These are phyloP conservation scores for Sympetrum striolatum DNA, from an alignment of 2,888 invertebrate genomes.

Conservation along the genomic window DNA sequence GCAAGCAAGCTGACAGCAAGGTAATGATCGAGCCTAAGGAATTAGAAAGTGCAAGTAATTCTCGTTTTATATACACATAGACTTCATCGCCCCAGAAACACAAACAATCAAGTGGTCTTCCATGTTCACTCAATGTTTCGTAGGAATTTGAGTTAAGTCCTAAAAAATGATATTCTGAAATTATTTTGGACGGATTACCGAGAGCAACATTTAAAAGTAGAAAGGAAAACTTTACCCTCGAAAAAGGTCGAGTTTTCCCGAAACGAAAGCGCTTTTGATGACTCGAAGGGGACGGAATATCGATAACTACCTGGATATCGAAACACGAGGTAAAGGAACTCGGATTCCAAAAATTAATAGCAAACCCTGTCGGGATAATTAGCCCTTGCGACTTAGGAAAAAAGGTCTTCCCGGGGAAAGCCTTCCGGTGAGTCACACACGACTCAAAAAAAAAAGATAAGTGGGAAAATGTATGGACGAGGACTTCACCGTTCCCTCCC, in stretches of 20 bases:
- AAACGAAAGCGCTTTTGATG: background rate
- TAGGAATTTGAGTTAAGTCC: too few relatives aligned
- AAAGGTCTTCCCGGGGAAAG: background rate
- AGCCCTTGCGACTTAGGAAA: background rate
- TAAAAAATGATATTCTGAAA: too few relatives aligned
- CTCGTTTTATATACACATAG: too few relatives aligned
- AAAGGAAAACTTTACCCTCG: too few relatives aligned
- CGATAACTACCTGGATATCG: background rate
- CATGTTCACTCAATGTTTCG: too few relatives aligned
- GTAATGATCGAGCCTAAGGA: too few relatives aligned
- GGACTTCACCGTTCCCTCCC: background rate
- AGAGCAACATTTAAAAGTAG: too few relatives aligned
- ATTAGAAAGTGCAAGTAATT: too few relatives aligned
- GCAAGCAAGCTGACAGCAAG: too few relatives aligned
- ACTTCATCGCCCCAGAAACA: too few relatives aligned
- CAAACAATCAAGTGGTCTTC: too few relatives aligned
- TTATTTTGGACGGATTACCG: too few relatives aligned
- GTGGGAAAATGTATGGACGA: background rate
- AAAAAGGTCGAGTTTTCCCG: background rate
- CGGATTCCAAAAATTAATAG: background rate
- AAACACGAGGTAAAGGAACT: background rate
- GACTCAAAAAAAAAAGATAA: background rate
- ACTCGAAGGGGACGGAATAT: background rate
- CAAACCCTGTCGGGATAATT: background rate
- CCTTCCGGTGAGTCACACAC: background rate